Base-by-base conservation (phyloP, 2,888 invertebrate species). In the Sminthurides aquaticus region DNA sequence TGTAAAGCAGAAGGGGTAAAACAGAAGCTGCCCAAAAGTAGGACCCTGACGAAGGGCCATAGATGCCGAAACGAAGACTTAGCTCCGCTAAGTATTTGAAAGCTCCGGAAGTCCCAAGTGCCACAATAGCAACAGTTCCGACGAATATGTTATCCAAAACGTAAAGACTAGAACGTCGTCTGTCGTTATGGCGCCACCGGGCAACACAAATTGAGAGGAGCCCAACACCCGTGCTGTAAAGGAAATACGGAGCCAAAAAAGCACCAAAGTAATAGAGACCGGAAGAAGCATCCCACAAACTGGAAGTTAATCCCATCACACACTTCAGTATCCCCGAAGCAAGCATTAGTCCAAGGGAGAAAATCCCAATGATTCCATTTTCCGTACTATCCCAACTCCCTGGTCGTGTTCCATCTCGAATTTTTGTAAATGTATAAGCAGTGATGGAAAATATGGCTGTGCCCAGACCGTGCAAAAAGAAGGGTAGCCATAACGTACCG, bases 1-100 rank as follows among this genome's bases (percentile, higher is more conserved):
- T 61, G 28, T 61, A 52, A 24, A 61, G 2, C 27, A 24, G 18
- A 29, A 60, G 55, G 63, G 59, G 54, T 58, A 61, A 64, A 60
- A 54, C 48, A 34, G 26, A 34, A n/a, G 43, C 18, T 20, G 25
- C 49, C 49, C n/a, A 22, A 15, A n/a, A 24, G 59, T 11, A 15
- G 18, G 18, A n/a, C 24, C 59, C 11, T 5, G 24, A 26, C 25
- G 25, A 43, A 8, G 11, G n/a, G n/a, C n/a, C n/a, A n/a, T n/a
- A n/a, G n/a, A n/a, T n/a, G n/a, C n/a, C n/a, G n/a, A n/a, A n/a
- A n/a, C n/a, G n/a, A n/a, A n/a, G n/a, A n/a, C n/a, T n/a, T n/a
- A n/a, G n/a, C n/a, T 43, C 43, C 8, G 43, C 8, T 11, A 43
- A 43, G 8, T 18, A 8, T 11, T 11, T 43, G 11, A 43, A 43